phyloP scores from a whole-genome alignment of 2,797 vertebrate genomes.

The Falco rusticolus region DNA sequence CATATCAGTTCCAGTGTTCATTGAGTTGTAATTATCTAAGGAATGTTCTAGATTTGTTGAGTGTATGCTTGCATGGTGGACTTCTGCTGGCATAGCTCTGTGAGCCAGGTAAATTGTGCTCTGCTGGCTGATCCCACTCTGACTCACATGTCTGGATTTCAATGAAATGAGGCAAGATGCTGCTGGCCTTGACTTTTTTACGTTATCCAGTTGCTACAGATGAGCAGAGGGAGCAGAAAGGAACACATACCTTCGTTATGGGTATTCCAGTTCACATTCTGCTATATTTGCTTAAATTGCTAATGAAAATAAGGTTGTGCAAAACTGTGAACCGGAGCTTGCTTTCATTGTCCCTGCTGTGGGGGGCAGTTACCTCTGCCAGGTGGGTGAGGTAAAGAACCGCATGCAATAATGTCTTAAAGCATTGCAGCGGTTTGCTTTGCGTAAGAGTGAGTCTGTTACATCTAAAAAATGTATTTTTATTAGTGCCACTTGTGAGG shows the following conservation, averaged over 20 bases:
- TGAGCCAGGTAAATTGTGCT: neutral
- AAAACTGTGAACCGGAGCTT: neutral
- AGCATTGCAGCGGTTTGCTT: neutral
- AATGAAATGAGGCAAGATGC: neutral
- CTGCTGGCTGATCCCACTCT: neutral
- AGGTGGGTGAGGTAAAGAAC: neutral
- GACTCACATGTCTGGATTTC: neutral
- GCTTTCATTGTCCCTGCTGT: neutral
- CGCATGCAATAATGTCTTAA: neutral
- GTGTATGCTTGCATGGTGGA: neutral
- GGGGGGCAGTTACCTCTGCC: neutral
- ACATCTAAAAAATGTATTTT: neutral
- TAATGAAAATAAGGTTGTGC: neutral
- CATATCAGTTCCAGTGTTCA: neutral
- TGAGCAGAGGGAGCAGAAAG: neutral
- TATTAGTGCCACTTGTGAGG: neutral
- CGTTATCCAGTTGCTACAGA: neutral
- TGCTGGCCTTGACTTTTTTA: neutral
- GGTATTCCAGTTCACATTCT: neutral
- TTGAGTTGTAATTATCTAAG: neutral
- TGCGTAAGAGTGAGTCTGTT: neutral
- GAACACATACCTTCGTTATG: neutral
- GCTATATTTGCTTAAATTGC: neutral
- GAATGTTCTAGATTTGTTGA: neutral
- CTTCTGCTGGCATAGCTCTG: neutral